A percentile compares a stretch with the other conserved stretches of the same genome.
phyloP scores from a whole-genome alignment of 2,888 invertebrate species.

The Nomada ruficornis region DNA sequence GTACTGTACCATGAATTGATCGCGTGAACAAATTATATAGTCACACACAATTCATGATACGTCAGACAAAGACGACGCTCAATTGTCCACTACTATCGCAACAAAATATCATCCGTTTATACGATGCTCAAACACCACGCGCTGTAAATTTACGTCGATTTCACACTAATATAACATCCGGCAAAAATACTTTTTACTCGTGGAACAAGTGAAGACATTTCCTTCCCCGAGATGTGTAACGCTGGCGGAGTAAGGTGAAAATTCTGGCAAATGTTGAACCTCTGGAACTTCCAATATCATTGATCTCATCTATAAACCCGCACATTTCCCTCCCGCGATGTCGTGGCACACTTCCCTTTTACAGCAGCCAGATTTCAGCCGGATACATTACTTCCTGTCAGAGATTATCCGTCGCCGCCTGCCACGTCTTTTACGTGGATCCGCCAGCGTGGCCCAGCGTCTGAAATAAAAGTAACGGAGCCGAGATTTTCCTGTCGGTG shows the following conservation, averaged over 20 bases:
- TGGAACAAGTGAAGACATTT: neutral
- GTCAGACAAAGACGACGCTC: too few relatives aligned
- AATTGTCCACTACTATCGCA: too few relatives aligned
- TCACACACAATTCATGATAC: too few relatives aligned
- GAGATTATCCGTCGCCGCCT: conserved; percentile 65
- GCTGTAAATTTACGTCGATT: too few relatives aligned
- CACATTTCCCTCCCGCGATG: conserved; percentile 44
- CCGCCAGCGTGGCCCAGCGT: conserved; percentile 35
- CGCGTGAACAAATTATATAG: too few relatives aligned
- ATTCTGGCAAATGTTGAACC: conserved; percentile 51
- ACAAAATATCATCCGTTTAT: too few relatives aligned
- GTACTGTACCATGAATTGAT: too few relatives aligned
- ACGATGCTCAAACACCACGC: too few relatives aligned
- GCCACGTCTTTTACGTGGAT: conserved; percentile 57
- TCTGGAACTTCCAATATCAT: conserved; percentile 61
- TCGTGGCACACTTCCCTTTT: conserved; percentile 33
- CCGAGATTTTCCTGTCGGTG: conserved; percentile 54
- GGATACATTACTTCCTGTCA: conserved; percentile 69
- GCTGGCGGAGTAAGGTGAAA: conserved; percentile 18
- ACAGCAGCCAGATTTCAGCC: conserved; percentile 65
- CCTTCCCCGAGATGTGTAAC: conserved; percentile 5
- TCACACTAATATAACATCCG: too few relatives aligned
- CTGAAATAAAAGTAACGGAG: conserved; percentile 60
- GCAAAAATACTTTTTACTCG: neutral
- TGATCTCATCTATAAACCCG: conserved; percentile 68